These are phyloP conservation scores for Meiosimyza platycephala DNA, from an alignment of 2,888 invertebrate species.

Conservation along the genomic window DNA sequence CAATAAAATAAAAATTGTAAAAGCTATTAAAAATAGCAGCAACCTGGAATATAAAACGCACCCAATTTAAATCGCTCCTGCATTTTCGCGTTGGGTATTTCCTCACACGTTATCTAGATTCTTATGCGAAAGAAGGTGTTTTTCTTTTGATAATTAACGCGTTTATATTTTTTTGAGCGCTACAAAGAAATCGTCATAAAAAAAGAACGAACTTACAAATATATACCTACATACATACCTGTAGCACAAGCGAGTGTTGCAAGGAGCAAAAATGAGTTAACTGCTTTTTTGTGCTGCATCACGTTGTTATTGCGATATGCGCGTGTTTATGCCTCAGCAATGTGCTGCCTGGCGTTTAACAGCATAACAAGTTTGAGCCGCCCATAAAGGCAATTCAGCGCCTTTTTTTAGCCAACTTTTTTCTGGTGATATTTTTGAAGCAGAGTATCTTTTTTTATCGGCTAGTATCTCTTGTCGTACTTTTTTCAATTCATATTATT, in stretches of 20 bases:
- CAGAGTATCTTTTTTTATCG: too few relatives aligned
- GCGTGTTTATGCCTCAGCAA: constrained; percentile 22
- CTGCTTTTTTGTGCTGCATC: neutral
- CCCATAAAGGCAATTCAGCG: constrained; percentile 36
- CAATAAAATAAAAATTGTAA: too few relatives aligned
- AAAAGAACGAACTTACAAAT: constrained; percentile 6
- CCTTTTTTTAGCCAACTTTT: neutral
- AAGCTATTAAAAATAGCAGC: too few relatives aligned
- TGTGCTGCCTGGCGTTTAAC: constrained; percentile 35
- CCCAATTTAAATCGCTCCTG: too few relatives aligned
- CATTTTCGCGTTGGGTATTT: too few relatives aligned
- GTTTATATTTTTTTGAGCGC: constrained; percentile 22
- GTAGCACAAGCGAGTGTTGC: neutral
- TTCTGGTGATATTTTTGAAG: neutral
- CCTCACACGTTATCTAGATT: constrained; percentile 41
- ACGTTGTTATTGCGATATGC: constrained; percentile 21
- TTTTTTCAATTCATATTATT: too few relatives aligned
- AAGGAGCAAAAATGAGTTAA: neutral
- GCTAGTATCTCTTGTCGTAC: too few relatives aligned
- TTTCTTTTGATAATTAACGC: constrained; percentile 49
- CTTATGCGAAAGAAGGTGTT: constrained; percentile 47
- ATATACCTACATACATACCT: neutral
- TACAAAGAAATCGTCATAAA: neutral
- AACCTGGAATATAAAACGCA: too few relatives aligned
- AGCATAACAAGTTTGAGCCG: constrained; percentile 43